Evolutionary conservation across 2,797 vertebrate genomes (phyloP).

Genomic region (Hippopotamyrus pictus): DNA sequence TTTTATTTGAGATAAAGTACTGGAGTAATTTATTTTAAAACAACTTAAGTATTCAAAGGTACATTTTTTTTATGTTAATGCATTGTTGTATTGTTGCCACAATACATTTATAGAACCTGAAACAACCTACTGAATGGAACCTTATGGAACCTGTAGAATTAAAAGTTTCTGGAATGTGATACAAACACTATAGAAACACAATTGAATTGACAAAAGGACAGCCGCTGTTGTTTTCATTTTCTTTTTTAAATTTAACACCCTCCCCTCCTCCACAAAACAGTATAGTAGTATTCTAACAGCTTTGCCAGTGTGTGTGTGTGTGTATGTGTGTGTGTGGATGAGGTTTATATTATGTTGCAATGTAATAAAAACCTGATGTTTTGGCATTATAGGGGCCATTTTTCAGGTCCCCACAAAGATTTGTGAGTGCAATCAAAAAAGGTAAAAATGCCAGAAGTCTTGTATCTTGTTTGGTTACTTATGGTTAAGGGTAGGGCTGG

Average conservation of each 20-base stretch:
- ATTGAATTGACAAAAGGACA: neutral
- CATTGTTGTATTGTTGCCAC: neutral
- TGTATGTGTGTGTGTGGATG: neutral
- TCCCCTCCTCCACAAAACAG: neutral
- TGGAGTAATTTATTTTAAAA: neutral
- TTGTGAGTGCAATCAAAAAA: too few species aligned
- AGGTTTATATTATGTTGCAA: too few species aligned
- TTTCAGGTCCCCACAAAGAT: too few species aligned
- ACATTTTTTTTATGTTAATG: neutral
- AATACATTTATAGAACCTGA: neutral
- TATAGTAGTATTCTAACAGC: neutral
- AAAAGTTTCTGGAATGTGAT: neutral
- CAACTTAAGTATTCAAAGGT: neutral
- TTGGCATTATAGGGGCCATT: too few species aligned
- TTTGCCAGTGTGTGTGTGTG: neutral
- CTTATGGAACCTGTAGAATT: neutral
- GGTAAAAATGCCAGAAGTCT: too few species aligned
- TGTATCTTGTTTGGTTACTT: too few species aligned
- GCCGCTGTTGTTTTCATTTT: neutral
- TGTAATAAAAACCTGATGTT: too few species aligned
- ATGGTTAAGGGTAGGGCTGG: too few species aligned
- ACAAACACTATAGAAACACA: neutral
- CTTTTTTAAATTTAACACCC: neutral
- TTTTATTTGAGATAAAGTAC: neutral
- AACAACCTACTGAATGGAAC: neutral